phyloP scores from a whole-genome alignment of 2,113 vertebrate genomes.

The Pterocles burchelli region DNA sequence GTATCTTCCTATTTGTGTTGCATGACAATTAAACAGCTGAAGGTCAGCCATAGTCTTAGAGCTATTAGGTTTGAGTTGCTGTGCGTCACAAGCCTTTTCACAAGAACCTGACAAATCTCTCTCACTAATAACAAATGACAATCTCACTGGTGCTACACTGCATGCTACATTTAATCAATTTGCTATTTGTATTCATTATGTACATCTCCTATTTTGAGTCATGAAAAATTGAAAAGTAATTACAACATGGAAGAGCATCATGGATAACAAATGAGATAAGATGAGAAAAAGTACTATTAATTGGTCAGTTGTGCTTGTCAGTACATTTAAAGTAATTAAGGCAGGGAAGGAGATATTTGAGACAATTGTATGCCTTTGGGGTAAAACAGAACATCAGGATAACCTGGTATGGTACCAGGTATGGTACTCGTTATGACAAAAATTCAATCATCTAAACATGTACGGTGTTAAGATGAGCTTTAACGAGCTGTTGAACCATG shows the following conservation, averaged over 20 bases:
- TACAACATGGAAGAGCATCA: slow-evolving; percentile 56
- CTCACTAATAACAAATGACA: slow-evolving; percentile 72
- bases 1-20: slow-evolving; percentile 19
- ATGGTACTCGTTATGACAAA: not conserved
- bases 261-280: slow-evolving; percentile 71
- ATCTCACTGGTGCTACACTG: slow-evolving; percentile 40
- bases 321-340: slow-evolving; percentile 70
- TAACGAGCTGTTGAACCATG: not conserved
- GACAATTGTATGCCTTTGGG: slow-evolving; percentile 20
- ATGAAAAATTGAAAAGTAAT: slow-evolving; percentile 78
- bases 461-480: accelerated
- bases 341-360: slow-evolving; percentile 46
- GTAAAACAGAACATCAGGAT: not conserved
- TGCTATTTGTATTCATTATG: slow-evolving; percentile 76
- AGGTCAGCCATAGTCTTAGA: not conserved
- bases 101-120: slow-evolving; percentile 63
- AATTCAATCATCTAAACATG: not conserved
- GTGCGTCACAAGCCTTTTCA: slow-evolving; percentile 61
- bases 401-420: not conserved
- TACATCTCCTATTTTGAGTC: slow-evolving; percentile 68
- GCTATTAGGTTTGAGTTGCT: slow-evolving; percentile 41
- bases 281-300: slow-evolving; percentile 66
- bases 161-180: slow-evolving; percentile 69
- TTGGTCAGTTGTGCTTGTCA: slow-evolving; percentile 76
- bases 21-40: slow-evolving; percentile 53